Percentiles rank a stretch among this genome's conserved stretches.
phyloP scores from a whole-genome alignment of 2,113 vertebrate genomes.

The Morone saxatilis region DNA sequence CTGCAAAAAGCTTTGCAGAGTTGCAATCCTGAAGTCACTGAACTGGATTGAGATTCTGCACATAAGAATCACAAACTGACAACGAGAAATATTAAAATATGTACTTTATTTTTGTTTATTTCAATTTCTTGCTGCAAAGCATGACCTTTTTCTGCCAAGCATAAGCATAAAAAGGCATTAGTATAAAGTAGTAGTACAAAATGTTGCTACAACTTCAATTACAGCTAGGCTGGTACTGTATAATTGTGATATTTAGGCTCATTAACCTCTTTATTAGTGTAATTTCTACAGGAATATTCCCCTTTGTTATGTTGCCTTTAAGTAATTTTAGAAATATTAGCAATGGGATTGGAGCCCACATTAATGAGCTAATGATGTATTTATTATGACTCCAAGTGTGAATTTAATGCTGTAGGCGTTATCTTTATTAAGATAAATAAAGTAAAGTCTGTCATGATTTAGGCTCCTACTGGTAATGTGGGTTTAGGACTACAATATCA shows the following conservation, averaged over 20 bases:
- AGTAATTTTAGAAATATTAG: background rate
- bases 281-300: background rate
- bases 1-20: too few species aligned
- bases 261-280: background rate
- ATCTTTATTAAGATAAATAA: background rate
- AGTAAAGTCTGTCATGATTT: background rate
- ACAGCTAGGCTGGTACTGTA: background rate
- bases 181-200: background rate
- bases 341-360: background rate
- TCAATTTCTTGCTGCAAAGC: background rate
- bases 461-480: background rate
- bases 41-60: too few species aligned
- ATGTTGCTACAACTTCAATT: background rate
- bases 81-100: background rate
- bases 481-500: background rate
- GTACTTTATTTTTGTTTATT: background rate
- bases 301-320: background rate
- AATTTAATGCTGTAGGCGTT: background rate
- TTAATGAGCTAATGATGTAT: background rate
- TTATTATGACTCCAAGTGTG: background rate
- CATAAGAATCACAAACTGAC: background rate
- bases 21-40: too few species aligned
- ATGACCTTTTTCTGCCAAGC: background rate
- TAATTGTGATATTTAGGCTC: background rate
- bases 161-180: background rate